phyloP scores from a whole-genome alignment of 2,888 invertebrate genomes.

The Chydorus sphaericus region DNA sequence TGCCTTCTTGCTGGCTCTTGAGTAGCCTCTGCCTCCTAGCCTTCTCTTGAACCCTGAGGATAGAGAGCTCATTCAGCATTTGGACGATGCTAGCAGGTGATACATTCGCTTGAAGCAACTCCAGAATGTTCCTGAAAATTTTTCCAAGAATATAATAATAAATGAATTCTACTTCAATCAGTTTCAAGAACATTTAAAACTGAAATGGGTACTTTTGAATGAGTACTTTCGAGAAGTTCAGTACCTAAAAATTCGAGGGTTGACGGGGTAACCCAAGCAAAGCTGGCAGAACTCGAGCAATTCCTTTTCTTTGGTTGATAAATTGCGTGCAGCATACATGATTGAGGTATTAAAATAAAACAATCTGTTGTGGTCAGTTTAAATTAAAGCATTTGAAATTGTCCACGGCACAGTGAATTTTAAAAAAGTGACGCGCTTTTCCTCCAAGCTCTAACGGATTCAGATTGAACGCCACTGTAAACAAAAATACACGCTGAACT shows the following conservation, averaged over 20 bases:
- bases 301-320: neutral
- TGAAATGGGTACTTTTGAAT: neutral
- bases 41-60: slow-evolving; percentile 6
- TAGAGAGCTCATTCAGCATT: slow-evolving; percentile 9
- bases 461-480: neutral
- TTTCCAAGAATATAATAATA: neutral
- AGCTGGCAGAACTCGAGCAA: neutral
- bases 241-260: neutral
- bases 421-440: no score
- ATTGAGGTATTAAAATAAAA: neutral
- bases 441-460: no score
- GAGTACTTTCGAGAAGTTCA: no score
- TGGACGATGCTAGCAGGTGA: slow-evolving; percentile 11
- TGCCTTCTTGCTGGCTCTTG: neutral
- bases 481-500: no score
- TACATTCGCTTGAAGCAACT: slow-evolving; percentile 4
- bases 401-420: no score
- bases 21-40: neutral
- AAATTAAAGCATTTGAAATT: no score
- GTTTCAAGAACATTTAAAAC: neutral
- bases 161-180: neutral
- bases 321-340: neutral
- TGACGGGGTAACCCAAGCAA: no score
- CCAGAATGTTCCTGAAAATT: slow-evolving; percentile 8
- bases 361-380: neutral